Conservation (phyloP, 2,113 vertebrate species). For the Cephalopterus ornatus region DNA sequence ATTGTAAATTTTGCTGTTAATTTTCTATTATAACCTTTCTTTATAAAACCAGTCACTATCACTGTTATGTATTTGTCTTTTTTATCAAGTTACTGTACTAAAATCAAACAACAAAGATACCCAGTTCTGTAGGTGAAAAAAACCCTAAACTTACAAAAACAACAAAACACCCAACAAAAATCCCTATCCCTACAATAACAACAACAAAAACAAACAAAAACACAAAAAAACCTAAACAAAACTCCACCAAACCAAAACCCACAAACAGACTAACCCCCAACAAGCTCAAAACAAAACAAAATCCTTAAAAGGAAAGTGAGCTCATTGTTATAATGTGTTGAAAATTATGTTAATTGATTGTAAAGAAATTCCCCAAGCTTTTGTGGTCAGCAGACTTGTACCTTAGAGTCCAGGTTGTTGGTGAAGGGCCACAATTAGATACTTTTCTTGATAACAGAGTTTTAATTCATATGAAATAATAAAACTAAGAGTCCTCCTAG, state of each 20-base stretch:
- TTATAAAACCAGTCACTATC: neutral
- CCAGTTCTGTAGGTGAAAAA: neutral
- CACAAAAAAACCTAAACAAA: neutral
- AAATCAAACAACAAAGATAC: neutral
- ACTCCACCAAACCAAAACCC: neutral
- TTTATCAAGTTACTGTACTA: neutral
- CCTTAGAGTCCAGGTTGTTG: neutral
- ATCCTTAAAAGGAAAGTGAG: neutral
- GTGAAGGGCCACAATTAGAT: neutral
- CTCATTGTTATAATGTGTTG: neutral
- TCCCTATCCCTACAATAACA: neutral
- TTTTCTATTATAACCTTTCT: neutral
- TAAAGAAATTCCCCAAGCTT: neutral
- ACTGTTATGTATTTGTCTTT: neutral
- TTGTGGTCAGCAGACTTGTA: neutral
- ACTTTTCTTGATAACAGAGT: neutral
- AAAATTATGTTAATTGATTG: neutral
- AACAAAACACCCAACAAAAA: neutral
- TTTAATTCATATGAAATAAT: neutral
- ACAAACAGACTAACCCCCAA: neutral
- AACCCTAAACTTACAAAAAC: neutral
- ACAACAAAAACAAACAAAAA: neutral
- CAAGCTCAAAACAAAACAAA: neutral
- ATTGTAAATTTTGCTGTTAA: neutral
- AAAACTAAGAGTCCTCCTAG: neutral